Evolutionary conservation across 2,888 invertebrate species (phyloP).

Genomic region (Tetropium fuscum): DNA sequence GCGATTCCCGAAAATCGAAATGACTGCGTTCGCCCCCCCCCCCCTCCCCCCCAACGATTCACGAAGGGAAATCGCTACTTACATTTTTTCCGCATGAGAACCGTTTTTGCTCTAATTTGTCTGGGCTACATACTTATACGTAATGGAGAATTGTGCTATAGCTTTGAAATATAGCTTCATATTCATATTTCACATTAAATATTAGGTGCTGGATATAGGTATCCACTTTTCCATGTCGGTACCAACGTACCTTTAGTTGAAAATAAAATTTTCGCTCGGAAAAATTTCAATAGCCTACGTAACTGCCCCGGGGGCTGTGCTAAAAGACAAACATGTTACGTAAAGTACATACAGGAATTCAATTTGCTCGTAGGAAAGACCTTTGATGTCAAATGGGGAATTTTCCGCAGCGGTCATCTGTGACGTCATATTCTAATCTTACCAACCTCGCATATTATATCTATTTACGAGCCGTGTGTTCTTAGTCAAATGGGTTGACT

Average conservation of each 20-base stretch:
- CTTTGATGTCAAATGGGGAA: conserved; percentile 37
- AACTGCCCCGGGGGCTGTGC: conserved; percentile 8
- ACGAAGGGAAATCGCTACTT: too few species aligned
- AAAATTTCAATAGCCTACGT: conserved; percentile 11
- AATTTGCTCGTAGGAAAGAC: conserved; percentile 34
- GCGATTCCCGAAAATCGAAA: too few species aligned
- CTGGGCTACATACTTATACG: too few species aligned
- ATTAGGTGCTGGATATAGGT: too few species aligned
- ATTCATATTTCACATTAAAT: too few species aligned
- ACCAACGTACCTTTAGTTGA: neutral
- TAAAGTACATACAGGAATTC: conserved; percentile 31
- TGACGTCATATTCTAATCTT: conserved; percentile 5
- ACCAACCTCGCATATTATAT: neutral
- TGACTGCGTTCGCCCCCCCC: too few species aligned
- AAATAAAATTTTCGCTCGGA: neutral
- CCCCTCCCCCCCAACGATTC: too few species aligned
- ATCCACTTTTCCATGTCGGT: too few species aligned
- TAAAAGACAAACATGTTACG: conserved; percentile 15
- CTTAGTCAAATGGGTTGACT: neutral
- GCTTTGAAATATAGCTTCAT: too few species aligned
- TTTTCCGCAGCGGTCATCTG: conserved; percentile 33
- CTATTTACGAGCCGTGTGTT: neutral
- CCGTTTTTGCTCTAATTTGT: too few species aligned
- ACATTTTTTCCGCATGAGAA: too few species aligned
- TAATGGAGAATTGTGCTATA: too few species aligned